Percentiles rank a stretch among this genome's conserved stretches.
Evolutionary conservation across 2,113 vertebrate species (phyloP).

Genomic region (Trichechus manatus): DNA sequence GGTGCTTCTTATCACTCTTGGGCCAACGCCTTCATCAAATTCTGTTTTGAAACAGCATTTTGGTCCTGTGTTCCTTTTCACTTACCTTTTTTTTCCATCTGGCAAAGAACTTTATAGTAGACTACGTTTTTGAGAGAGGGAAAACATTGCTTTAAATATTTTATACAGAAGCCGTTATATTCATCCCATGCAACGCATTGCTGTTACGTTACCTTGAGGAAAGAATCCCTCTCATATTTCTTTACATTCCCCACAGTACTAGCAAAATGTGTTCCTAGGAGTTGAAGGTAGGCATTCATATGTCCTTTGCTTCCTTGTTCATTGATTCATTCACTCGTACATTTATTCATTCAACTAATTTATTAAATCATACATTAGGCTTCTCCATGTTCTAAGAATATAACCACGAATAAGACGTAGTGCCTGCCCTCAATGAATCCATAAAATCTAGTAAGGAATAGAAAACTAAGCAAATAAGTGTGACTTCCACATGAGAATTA

Average conservation of each 20-base stretch:
- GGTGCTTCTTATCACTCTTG: background rate
- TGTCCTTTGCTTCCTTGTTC: background rate
- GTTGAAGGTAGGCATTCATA: background rate
- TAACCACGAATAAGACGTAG: background rate
- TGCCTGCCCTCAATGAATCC: background rate
- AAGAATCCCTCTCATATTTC: background rate
- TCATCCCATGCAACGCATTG: background rate
- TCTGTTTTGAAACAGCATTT: conserved; percentile 53
- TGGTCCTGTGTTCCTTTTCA: conserved; percentile 67
- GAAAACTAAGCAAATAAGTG: background rate
- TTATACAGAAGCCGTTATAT: background rate
- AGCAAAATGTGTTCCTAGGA: background rate
- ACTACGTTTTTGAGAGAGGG: background rate
- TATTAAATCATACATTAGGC: background rate
- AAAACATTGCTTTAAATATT: background rate
- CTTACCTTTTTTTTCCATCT: conserved; percentile 38
- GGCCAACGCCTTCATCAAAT: background rate
- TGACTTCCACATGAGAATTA: background rate
- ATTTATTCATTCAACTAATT: background rate
- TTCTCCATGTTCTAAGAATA: background rate
- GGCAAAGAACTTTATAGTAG: background rate
- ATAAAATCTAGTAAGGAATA: background rate
- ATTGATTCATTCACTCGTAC: background rate
- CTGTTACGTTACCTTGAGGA: background rate
- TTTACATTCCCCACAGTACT: background rate